Conservation (phyloP, 2,888 invertebrate genomes). For the Acanthopleura granulata region DNA sequence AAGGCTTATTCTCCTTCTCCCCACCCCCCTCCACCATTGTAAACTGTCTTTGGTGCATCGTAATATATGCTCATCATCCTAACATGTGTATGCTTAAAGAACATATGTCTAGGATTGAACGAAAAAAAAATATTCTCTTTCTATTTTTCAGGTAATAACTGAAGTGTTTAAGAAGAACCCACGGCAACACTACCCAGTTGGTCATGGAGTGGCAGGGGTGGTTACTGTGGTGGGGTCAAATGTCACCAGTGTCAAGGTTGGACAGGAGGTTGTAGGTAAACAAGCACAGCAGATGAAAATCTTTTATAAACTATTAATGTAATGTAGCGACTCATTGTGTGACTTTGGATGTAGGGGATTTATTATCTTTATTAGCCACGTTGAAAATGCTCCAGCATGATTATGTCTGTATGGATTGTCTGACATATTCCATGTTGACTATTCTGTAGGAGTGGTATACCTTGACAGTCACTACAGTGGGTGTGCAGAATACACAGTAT, state of each 20-base stretch:
- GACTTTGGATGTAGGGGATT: no score
- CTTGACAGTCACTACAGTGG: slow-evolving; percentile 69
- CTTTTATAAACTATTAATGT: no score
- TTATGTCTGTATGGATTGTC: background rate
- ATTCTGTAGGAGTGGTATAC: slow-evolving; percentile 68
- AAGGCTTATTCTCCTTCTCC: no score
- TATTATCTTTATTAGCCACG: no score
- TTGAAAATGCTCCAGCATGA: no score
- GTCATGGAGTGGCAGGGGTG: slow-evolving; percentile 69
- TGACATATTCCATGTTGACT: background rate
- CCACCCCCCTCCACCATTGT: no score
- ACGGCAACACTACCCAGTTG: slow-evolving; percentile 53
- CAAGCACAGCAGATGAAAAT: background rate
- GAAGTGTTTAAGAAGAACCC: slow-evolving; percentile 44
- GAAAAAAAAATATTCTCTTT: slow-evolving; percentile 10
- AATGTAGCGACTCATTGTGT: no score
- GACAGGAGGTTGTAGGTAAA: slow-evolving; percentile 70
- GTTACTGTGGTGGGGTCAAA: slow-evolving; percentile 66
- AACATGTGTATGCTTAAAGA: no score
- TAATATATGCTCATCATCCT: no score
- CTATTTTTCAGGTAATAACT: slow-evolving; percentile 39
- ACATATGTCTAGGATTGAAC: background rate
- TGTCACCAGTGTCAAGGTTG: slow-evolving; percentile 66
- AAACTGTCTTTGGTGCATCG: no score
- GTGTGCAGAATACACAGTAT: slow-evolving; percentile 69